Evolutionary conservation across 2,113 vertebrate species (phyloP), one percentile per base, ranked within the genome.

Genomic region (Bujurquina vittata): DNA sequence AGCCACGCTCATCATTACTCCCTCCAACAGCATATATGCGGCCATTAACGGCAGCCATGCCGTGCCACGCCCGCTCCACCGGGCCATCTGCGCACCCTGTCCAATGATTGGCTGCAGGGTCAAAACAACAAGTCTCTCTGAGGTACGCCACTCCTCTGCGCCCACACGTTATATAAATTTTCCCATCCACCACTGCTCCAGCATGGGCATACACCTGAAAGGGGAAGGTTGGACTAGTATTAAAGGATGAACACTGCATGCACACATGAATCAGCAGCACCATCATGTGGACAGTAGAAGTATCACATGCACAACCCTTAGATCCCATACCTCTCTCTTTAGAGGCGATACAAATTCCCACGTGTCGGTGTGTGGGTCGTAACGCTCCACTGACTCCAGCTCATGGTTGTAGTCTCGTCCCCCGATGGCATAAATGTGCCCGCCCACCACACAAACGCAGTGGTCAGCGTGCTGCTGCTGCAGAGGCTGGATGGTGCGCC

Each of bases 381-480:
- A 99, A 86, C 97, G 96, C 91, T 99, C 98, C 93, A 99, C 98
- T 8, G 96, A 93, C 56, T 95, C 96, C 91, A 99, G 94, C 84
- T 98, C 97, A 2, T 93, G 94, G 77, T 95, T 97, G 94, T 99
- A 99, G 94, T 99, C 97, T 1, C 98, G 96, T 14, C 98, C 98
- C 1, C 97, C 98, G 1, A 99, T 96, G 0, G 97, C 96, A 11
- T 99, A 99, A 88, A 99, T 97, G 54, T 95, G 95, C 59, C 91
- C 93, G 8, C 95, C 97, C 89, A 96, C 85, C 1, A 98, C 96
- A 78, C 98, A 99, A 43, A 99, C 96, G 6, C 97, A 97, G 86
- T 99, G 96, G 92, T 99, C 98, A 0, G 98, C 97, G 0, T 97
- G 98, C 88, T 97, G 97, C 75, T 97, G 97, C 93, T 97, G 97